phyloP scores from a whole-genome alignment of 2,113 vertebrate genomes.

The Carlito syrichta region DNA sequence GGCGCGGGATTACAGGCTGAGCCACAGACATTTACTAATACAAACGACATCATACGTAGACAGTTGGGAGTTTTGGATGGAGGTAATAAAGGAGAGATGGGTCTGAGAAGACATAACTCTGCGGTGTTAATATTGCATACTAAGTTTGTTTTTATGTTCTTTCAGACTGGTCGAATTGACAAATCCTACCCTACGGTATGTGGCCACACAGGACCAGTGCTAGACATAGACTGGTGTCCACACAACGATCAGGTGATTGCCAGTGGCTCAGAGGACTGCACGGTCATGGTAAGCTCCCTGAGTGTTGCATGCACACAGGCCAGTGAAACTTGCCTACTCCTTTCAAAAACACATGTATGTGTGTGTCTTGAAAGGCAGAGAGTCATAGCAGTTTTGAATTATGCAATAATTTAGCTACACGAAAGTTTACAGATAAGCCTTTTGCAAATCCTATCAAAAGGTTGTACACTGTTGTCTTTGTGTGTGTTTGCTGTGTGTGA shows the following conservation, averaged over 20 bases:
- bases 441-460: neutral
- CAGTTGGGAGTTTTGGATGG: neutral
- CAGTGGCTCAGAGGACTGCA: slow-evolving; percentile 97
- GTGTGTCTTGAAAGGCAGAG: neutral
- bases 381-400: neutral
- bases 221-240: slow-evolving; percentile 98
- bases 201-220: slow-evolving; percentile 96
- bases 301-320: neutral
- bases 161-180: slow-evolving; percentile 94
- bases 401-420: neutral
- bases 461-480: neutral
- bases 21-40: neutral
- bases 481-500: neutral
- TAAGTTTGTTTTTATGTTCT: slow-evolving; percentile 41
- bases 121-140: neutral
- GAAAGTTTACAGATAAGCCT: neutral
- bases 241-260: slow-evolving; percentile 97
- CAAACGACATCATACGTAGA: neutral
- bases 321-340: neutral
- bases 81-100: neutral
- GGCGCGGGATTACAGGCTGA: too few species aligned
- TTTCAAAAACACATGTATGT: neutral
- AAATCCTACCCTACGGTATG: slow-evolving; percentile 97
- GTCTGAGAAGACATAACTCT: neutral
- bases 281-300: slow-evolving; percentile 89